These are phyloP conservation scores for Cerastis leucographa DNA, from an alignment of 2,888 invertebrate genomes.

Conservation along the genomic window DNA sequence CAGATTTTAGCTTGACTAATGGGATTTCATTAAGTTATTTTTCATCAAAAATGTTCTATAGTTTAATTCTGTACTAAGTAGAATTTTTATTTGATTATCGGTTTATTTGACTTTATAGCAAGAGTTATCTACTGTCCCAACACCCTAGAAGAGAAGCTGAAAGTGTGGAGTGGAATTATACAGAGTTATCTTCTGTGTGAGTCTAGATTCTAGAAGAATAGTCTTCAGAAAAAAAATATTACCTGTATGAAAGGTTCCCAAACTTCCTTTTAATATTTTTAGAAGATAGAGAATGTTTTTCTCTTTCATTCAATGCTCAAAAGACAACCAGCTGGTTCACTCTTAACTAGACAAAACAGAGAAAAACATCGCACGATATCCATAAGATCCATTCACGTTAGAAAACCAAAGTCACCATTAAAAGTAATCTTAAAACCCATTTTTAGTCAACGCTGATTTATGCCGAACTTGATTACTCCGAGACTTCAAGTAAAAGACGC, in stretches of 20 bases:
- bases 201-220: neutral
- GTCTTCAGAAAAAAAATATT: neutral
- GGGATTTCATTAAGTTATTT: neutral
- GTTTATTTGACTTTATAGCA: neutral
- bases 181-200: constrained; percentile 3
- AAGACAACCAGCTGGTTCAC: neutral
- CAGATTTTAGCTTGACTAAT: neutral
- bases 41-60: neutral
- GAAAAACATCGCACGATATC: constrained; percentile 1
- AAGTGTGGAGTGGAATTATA: neutral
- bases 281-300: neutral
- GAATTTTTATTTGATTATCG: neutral
- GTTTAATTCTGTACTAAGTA: neutral
- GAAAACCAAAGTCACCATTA: constrained; percentile 37
- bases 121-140: constrained; percentile 33
- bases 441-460: constrained; percentile 60
- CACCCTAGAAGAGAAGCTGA: constrained; percentile 11
- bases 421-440: constrained; percentile 58
- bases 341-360: constrained; percentile 12
- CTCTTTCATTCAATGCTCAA: neutral
- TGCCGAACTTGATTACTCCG: constrained; percentile 59
- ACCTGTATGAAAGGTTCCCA: no score
- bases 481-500: constrained; percentile 45
- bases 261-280: neutral
- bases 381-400: constrained; percentile 26